phyloP scores from a whole-genome alignment of 2,888 invertebrate species.

The Hermodice carunculata region DNA sequence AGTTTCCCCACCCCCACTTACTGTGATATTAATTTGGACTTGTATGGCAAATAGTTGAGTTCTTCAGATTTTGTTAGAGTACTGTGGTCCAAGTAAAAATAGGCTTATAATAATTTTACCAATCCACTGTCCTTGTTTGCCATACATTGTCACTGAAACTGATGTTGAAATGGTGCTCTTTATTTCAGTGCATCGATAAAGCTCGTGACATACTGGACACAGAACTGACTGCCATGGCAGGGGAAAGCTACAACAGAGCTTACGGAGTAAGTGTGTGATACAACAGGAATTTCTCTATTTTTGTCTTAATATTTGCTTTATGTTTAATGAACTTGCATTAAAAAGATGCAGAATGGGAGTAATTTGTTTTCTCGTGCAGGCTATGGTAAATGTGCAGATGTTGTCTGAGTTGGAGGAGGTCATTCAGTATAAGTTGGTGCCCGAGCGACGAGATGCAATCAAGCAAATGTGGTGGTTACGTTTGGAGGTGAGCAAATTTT shows the following conservation, averaged over 20 bases:
- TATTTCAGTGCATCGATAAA: slow-evolving; percentile 84
- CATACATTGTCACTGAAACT: too few species aligned
- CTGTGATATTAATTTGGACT: too few species aligned
- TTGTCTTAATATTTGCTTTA: neutral
- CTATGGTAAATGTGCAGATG: slow-evolving; percentile 96
- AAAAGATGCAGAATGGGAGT: neutral
- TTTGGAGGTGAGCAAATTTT: slow-evolving; percentile 75
- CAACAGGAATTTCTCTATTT: neutral
- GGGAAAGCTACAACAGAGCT: slow-evolving; percentile 69
- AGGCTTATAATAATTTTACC: too few species aligned
- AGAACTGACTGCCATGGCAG: slow-evolving; percentile 90
- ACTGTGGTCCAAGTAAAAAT: too few species aligned
- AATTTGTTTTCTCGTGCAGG: slow-evolving; percentile 42
- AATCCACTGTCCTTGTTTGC: too few species aligned
- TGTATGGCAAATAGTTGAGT: too few species aligned
- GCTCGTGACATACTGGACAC: slow-evolving; percentile 95
- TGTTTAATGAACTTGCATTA: neutral
- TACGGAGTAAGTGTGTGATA: slow-evolving; percentile 57
- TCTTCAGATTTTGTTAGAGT: too few species aligned
- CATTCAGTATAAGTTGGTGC: slow-evolving; percentile 93
- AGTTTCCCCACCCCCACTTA: too few species aligned
- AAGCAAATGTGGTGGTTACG: slow-evolving; percentile 84
- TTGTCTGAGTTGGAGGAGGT: slow-evolving; percentile 97
- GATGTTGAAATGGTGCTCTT: slow-evolving; percentile 38
- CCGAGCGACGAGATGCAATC: slow-evolving; percentile 85